Evolutionary conservation across 2,888 invertebrate genomes (phyloP), one percentile per base, ranked within the genome.

Genomic region (Brachyptera putata): DNA sequence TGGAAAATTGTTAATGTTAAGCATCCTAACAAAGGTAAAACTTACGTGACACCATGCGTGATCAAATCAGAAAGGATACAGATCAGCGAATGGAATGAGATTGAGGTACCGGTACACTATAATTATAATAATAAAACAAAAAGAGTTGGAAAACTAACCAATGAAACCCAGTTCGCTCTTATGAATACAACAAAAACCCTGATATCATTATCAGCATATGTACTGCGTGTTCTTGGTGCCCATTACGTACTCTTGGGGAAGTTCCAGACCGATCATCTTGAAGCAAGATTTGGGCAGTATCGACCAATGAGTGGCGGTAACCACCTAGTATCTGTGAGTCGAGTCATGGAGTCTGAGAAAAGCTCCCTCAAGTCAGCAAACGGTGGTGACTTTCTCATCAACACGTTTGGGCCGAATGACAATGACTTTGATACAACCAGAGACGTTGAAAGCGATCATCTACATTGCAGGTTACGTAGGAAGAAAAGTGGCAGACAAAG

Each of bases 261-360:
- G n/a, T n/a, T n/a, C n/a, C n/a, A n/a, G n/a, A n/a, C n/a, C n/a
- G 64, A 66, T 50, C 50, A 60, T 59, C 46, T 64, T 9, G 66
- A 66, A 58, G 58, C 26, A 18, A 53, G 63, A 9, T 66, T 66
- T 56, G 63, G 64, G 25, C 58, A 61, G 34, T 66, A 64, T 43
- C 53, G 64, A 25, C 60, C 60, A 37, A 61, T 65, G 60, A 61
- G 57, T 43, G 65, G 64, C 14, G 59, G 48, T 11, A 56, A 60
- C 14, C 65, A 64, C 53, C 58, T 63, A 49, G 57, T 65, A 56
- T 43, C 43, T 2, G 43, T n/a, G n/a, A n/a, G n/a, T n/a, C n/a
- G n/a, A n/a, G n/a, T n/a, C n/a, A n/a, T n/a, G n/a, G n/a, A n/a
- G n/a, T n/a, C n/a, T n/a, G n/a, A n/a, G n/a, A n/a, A n/a, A n/a